phyloP scores from a whole-genome alignment of 35 echinoderm and acorn worm genomes.

The Chiridota heheva region DNA sequence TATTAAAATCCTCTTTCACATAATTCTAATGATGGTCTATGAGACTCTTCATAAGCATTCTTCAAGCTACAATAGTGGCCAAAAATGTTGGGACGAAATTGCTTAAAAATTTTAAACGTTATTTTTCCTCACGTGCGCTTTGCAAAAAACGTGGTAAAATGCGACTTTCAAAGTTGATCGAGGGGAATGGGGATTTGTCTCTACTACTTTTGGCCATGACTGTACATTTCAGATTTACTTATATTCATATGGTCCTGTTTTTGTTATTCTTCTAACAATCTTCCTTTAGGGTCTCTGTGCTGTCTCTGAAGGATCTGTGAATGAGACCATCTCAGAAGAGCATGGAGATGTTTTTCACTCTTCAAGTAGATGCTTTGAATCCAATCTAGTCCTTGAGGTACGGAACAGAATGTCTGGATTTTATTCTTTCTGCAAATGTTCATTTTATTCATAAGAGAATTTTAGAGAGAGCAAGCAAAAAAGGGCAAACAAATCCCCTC shows the following conservation, averaged over 20 bases:
- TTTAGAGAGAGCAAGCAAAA: neutral
- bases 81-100: too few relatives aligned
- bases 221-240: too few relatives aligned
- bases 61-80: too few relatives aligned
- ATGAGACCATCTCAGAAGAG: neutral
- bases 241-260: neutral
- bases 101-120: too few relatives aligned
- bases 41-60: too few relatives aligned
- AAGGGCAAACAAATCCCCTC: neutral
- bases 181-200: too few relatives aligned
- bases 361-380: conserved; percentile 30
- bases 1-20: too few relatives aligned
- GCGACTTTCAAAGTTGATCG: too few relatives aligned
- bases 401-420: neutral
- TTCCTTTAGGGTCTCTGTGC: neutral
- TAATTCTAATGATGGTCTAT: too few relatives aligned
- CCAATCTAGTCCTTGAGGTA: conserved; percentile 14
- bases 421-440: neutral
- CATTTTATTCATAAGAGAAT: neutral
- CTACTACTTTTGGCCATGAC: too few relatives aligned
- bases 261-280: neutral
- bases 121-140: too few relatives aligned
- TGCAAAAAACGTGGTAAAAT: too few relatives aligned
- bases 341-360: conserved; percentile 23
- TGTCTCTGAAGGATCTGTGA: neutral